Percentiles rank a stretch among this genome's conserved stretches.
Conservation (phyloP, 1,140 invertebrate genomes). For the Euglossa dilemma region DNA sequence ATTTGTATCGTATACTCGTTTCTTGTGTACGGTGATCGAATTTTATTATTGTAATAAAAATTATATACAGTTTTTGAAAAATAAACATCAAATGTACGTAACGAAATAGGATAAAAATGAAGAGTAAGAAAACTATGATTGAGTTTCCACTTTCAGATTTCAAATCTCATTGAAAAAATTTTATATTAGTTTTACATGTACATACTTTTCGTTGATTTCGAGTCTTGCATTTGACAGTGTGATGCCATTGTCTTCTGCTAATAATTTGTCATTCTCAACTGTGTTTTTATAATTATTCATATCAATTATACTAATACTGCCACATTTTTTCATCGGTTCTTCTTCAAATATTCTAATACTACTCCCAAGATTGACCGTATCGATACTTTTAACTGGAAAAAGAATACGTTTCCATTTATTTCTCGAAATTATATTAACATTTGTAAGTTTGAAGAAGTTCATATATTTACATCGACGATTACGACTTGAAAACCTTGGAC, state of each 20-base stretch:
- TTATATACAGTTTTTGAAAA: neutral
- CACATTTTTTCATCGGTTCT: neutral
- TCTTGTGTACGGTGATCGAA: neutral
- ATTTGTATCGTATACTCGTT: too few relatives aligned
- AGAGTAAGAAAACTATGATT: neutral
- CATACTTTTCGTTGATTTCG: slow-evolving; percentile 22
- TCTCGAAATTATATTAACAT: neutral
- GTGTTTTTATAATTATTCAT: neutral
- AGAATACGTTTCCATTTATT: neutral
- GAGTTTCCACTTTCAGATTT: neutral
- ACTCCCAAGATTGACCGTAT: slow-evolving; percentile 71
- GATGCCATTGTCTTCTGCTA: neutral
- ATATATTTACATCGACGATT: neutral
- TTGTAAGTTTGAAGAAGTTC: neutral
- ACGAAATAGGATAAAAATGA: neutral
- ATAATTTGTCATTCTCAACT: slow-evolving; percentile 12
- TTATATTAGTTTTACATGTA: neutral
- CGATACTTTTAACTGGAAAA: slow-evolving; percentile 57
- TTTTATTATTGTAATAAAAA: neutral
- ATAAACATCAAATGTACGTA: neutral
- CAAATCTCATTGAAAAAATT: too few relatives aligned
- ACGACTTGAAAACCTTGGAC: neutral
- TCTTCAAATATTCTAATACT: slow-evolving; percentile 72
- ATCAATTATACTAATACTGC: neutral
- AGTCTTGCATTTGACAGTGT: neutral